Evolutionary conservation across 2,797 vertebrate species (phyloP).

Genomic region (Saxicola maurus): DNA sequence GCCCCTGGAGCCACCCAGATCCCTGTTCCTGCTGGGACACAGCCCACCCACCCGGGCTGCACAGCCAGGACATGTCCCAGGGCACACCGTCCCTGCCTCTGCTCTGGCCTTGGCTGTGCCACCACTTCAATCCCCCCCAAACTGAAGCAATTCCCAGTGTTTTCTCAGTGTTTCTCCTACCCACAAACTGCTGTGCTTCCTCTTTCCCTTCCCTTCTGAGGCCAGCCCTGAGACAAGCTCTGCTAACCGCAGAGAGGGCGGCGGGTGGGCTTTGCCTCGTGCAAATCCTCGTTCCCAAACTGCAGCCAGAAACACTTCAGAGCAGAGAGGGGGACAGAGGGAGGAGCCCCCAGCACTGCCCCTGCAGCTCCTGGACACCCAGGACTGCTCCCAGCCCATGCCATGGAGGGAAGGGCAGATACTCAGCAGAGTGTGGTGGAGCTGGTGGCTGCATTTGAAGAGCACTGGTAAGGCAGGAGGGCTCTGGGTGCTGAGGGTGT

Average conservation of each 20-base stretch:
- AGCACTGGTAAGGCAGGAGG: conserved; percentile 40
- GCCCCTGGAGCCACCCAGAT: neutral
- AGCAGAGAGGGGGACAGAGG: neutral
- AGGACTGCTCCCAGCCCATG: accelerated
- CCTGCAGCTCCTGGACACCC: neutral
- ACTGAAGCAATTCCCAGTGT: neutral
- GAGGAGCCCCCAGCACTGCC: neutral
- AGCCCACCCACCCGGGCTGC: neutral
- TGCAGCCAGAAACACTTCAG: neutral
- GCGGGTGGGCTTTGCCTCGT: neutral
- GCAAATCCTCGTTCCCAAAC: neutral
- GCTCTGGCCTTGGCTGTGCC: neutral
- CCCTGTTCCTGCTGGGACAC: neutral
- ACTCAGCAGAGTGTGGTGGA: neutral
- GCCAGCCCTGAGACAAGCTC: neutral
- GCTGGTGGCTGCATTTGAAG: conserved; percentile 55
- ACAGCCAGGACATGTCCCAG: accelerated
- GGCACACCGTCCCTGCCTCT: accelerated
- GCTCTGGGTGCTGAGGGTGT: neutral
- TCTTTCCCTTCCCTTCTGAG: conserved; percentile 24
- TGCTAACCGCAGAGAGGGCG: neutral
- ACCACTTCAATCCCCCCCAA: accelerated
- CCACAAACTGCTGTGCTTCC: neutral
- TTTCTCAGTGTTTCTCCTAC: neutral
- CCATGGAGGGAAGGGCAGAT: conserved; percentile 29